Conservation (phyloP, 23 tunicate species). For the Phallusia fumigata region DNA sequence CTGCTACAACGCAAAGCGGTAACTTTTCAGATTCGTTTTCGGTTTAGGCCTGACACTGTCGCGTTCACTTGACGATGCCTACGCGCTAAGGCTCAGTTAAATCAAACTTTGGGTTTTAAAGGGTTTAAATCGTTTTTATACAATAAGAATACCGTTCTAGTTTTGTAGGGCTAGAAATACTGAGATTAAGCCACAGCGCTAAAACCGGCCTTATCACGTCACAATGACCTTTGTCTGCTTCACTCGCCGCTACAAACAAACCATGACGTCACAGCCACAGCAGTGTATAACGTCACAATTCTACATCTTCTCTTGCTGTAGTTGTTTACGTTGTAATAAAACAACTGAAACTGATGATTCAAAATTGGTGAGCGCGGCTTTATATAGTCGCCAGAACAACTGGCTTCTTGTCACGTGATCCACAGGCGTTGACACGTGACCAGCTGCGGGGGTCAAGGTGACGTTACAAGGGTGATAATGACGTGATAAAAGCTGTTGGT, state of each 20-base stretch:
- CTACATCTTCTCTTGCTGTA: neutral
- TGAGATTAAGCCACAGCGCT: too few species aligned
- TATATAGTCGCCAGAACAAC: neutral
- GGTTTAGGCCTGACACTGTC: neutral
- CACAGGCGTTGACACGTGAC: slow-evolving; percentile 1
- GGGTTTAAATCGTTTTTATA: too few species aligned
- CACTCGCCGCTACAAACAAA: neutral
- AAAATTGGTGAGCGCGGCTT: neutral
- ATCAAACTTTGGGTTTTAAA: too few species aligned
- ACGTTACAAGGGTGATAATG: neutral
- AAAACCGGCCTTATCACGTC: neutral
- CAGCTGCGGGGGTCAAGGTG: slow-evolving; percentile 5
- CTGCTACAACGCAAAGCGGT: neutral
- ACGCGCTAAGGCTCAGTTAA: too few species aligned
- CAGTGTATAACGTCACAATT: neutral
- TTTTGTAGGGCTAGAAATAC: too few species aligned
- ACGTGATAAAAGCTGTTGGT: neutral
- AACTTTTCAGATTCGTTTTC: neutral
- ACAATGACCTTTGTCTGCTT: neutral
- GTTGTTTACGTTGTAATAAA: neutral
- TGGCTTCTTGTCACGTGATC: neutral
- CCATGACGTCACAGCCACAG: neutral
- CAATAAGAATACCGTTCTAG: too few species aligned
- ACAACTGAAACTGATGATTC: neutral
- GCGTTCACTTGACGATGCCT: neutral